phyloP scores from a whole-genome alignment of 1,140 invertebrate genomes.

The Achatina immaculata region DNA sequence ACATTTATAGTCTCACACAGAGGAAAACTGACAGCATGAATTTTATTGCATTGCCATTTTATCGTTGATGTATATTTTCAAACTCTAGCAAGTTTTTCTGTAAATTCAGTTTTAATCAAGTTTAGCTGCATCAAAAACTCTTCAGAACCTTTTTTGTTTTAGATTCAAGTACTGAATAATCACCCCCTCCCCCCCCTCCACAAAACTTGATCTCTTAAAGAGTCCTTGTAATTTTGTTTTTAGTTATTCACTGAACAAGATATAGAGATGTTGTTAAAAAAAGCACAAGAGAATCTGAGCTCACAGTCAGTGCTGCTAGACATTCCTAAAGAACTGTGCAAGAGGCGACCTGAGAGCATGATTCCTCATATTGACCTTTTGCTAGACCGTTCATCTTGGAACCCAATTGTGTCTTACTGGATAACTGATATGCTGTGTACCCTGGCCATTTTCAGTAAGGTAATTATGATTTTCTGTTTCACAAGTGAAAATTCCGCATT shows the following conservation, averaged over 20 bases:
- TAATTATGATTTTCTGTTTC: constrained; percentile 5
- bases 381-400: constrained; percentile 15
- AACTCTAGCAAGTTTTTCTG: too few relatives aligned
- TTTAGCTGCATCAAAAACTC: too few relatives aligned
- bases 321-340: constrained; percentile 26
- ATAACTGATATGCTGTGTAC: constrained; percentile 29
- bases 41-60: too few relatives aligned
- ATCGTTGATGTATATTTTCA: too few relatives aligned
- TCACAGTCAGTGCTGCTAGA: not conserved
- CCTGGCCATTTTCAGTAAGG: constrained; percentile 31
- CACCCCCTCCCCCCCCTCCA: too few relatives aligned
- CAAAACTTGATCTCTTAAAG: not conserved
- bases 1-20: too few relatives aligned
- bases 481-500: too few relatives aligned
- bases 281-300: not conserved
- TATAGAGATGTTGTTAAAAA: constrained; percentile 15
- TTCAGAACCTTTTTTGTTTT: too few relatives aligned
- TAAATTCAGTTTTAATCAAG: too few relatives aligned
- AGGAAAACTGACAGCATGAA: too few relatives aligned
- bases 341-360: constrained; percentile 30
- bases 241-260: constrained; percentile 38
- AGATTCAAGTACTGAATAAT: too few relatives aligned
- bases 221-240: not conserved
- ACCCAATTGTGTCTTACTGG: not conserved
- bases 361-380: constrained; percentile 27